Conservation (phyloP, 2,113 vertebrate species). For the Blennius ocellaris region DNA sequence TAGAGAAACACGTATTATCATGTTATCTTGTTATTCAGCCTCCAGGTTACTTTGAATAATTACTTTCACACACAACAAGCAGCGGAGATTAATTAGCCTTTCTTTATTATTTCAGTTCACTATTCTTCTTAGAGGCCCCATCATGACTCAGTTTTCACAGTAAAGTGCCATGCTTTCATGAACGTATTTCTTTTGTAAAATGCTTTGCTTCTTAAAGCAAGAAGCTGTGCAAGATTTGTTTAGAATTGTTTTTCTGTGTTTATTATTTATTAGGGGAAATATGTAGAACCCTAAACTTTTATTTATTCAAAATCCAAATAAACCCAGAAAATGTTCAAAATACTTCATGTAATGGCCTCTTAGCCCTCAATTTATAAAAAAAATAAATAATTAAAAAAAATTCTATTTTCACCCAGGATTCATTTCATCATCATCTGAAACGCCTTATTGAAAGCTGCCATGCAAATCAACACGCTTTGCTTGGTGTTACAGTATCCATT, state of each 20-base stretch:
- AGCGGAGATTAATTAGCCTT: slow-evolving; percentile 42
- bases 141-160: slow-evolving; percentile 21
- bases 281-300: too few species aligned
- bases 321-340: background rate
- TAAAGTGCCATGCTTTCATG: background rate
- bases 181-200: too few species aligned
- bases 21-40: slow-evolving; percentile 26
- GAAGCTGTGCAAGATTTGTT: too few species aligned
- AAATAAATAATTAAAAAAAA: background rate
- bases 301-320: too few species aligned
- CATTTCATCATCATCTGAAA: background rate
- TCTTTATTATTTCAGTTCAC: slow-evolving; percentile 14
- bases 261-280: too few species aligned
- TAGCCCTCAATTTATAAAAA: background rate
- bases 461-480: background rate
- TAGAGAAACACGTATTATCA: slow-evolving; percentile 4
- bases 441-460: background rate
- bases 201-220: too few species aligned
- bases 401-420: background rate
- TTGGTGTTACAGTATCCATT: background rate
- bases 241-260: too few species aligned
- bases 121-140: background rate
- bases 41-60: slow-evolving; percentile 51
- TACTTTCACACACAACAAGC: slow-evolving; percentile 28
- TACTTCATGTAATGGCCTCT: background rate